Percentiles rank a stretch among this genome's conserved stretches.
Evolutionary conservation across 2,113 vertebrate genomes (phyloP).

Genomic region (Pseudopodoces humilis): DNA sequence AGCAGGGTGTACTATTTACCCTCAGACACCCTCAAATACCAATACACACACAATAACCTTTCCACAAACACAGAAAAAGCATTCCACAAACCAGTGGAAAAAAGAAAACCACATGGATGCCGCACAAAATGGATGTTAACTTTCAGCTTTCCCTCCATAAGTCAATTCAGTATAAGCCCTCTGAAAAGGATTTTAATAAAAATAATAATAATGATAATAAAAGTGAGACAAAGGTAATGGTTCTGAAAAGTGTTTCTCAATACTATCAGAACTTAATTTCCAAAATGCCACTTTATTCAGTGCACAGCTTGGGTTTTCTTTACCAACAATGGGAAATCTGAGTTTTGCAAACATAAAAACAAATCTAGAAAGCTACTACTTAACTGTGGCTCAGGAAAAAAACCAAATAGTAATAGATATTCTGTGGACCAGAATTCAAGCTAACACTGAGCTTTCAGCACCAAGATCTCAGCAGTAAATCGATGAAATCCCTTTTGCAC

Average conservation of each 20-base stretch:
- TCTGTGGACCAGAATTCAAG: neutral
- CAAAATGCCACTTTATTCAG: neutral
- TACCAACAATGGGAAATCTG: neutral
- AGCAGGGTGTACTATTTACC: neutral
- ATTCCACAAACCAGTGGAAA: neutral
- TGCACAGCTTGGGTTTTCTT: neutral
- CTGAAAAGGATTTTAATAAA: neutral
- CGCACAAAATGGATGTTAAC: neutral
- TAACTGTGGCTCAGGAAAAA: neutral
- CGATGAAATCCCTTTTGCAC: neutral
- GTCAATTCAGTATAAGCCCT: neutral
- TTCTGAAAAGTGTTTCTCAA: constrained; percentile 12
- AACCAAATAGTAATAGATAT: neutral
- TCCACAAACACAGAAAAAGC: neutral
- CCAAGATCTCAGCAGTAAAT: neutral
- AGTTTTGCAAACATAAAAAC: neutral
- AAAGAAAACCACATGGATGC: neutral
- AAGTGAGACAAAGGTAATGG: neutral
- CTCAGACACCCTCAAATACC: neutral
- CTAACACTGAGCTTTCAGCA: neutral
- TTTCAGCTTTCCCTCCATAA: neutral
- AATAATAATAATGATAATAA: neutral
- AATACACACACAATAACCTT: neutral
- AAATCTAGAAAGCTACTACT: neutral
- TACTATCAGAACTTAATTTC: neutral